Evolutionary conservation across 1,140 invertebrate species (phyloP), one percentile per base, ranked within the genome.

Genomic region (Brachionus plicatilis): DNA sequence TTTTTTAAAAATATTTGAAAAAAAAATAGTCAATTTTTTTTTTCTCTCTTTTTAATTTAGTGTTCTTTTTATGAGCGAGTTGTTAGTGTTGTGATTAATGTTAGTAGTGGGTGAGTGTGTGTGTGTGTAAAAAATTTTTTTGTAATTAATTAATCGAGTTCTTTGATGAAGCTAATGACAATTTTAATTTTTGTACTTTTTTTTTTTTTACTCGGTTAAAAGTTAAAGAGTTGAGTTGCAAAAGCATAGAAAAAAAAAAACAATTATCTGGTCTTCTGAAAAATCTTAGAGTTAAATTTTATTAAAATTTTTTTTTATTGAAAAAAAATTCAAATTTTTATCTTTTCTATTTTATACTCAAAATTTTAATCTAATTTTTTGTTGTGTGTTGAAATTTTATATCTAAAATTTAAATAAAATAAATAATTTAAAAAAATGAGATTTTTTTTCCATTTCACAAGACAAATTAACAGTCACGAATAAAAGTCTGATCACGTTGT

Each of bases 1-100:
- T 70, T 70, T 70, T 70, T 70, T n/a, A 70, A 33, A 70, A 70
- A 37, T 70, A 37, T 33, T 70, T 37, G 37, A 70, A 70, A 70
- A 70, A 65, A 70, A 70, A 70, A 70, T 70, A 70, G 66, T 70
- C 66, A 70, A 70, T 37, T 70, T 70, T 60, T 60, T 60, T 60
- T 56, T 56, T 56, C 5, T 53, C n/a, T 53, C 5, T 24, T 56
- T 56, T 56, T 24, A 60, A 53, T 53, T 53, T 53, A 53, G 47
- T 53, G 47, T 60, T 60, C 17, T 60, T 60, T 27, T 60, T 9
- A 20, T 20, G 9, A 60, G 53, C 53, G 53, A 60, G 53, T 60
- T 60, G 17, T 60, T 37, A 37, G 33, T 60, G 53, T 60, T 60
- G 53, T 60, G 53, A 17, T 60, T 20, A 60, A 60, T 60, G 53